These are phyloP conservation scores for Coenonympha arcania DNA, from an alignment of 2,888 invertebrate species.

Conservation along the genomic window DNA sequence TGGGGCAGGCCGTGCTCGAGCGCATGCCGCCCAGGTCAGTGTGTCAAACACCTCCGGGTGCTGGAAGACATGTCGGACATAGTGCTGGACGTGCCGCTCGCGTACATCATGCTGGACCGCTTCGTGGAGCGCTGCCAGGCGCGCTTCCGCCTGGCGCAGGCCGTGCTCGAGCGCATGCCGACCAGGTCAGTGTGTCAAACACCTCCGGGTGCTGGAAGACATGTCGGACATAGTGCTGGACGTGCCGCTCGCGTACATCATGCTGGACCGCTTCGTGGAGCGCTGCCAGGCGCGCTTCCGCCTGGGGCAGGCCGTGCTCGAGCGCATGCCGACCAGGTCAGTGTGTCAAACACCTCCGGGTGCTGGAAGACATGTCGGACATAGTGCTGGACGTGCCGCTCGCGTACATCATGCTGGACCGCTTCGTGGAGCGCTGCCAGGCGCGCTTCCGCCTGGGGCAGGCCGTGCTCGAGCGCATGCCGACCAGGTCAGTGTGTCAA, in stretches of 20 bases:
- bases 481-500: too few relatives aligned
- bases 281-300: slow-evolving; percentile 81
- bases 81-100: slow-evolving; percentile 92
- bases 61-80: slow-evolving; percentile 82
- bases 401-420: too few relatives aligned
- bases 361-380: too few relatives aligned
- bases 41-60: too few relatives aligned
- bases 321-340: slow-evolving; percentile 84
- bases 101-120: slow-evolving; percentile 89
- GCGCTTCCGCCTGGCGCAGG: slow-evolving; percentile 81
- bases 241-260: slow-evolving; percentile 91
- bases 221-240: slow-evolving; percentile 90
- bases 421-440: too few relatives aligned
- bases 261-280: slow-evolving; percentile 88
- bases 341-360: too few relatives aligned
- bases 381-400: too few relatives aligned
- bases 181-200: slow-evolving; percentile 77
- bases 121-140: slow-evolving; percentile 84
- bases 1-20: slow-evolving; percentile 81
- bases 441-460: too few relatives aligned
- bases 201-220: too few relatives aligned
- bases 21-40: slow-evolving; percentile 82
- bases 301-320: slow-evolving; percentile 81
- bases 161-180: slow-evolving; percentile 83
- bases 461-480: too few relatives aligned